Evolutionary conservation across 2,888 invertebrate genomes (phyloP), one percentile per base, ranked within the genome.

Genomic region (Cephus rjabovi): DNA sequence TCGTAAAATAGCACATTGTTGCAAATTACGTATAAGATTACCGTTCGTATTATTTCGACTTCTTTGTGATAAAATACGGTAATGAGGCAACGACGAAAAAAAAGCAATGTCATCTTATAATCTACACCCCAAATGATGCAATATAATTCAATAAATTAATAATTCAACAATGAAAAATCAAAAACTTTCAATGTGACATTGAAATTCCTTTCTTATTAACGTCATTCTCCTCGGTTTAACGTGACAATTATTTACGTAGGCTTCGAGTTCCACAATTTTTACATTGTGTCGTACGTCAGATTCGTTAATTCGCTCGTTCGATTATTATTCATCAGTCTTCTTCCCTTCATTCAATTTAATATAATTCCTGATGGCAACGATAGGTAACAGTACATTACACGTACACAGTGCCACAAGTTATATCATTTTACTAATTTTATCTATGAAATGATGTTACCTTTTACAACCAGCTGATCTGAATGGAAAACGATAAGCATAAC

Each of bases 281-380:
- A 12, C 34, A 71, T 23, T 56, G 71, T 23, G 12, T 33, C 31
- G 15, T 31, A 71, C 31, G 31, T 33, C 15, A 34, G 9, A 71
- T 71, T 71, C 71, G 71, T 71, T 71, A 71, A 71, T 33, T 71
- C 56, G 56, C 56, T 33, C 31, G 9, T 15, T 33, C 71, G 71
- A 71, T 71, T 71, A 33, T 71, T 33, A 83, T 80, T 83, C 80
- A 82, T 88, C 89, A 89, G 88, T 89, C 89, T 89, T 88, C 79
- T 82, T 77, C 82, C 71, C 34, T 71, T 71, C 9, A 23, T 31
- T 11, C 71, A 34, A 31, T 12, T 31, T 31, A 31, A 12, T 31
- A 31, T 31, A 71, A 6, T 71, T 56, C 56, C 56, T 56, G 56
- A 56, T 56, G 56, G 23, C 1, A 56, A 56, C 56, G 56, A 56